Evolutionary conservation across 2,113 vertebrate genomes (phyloP).

Genomic region (Nothobranchius kuhntae): DNA sequence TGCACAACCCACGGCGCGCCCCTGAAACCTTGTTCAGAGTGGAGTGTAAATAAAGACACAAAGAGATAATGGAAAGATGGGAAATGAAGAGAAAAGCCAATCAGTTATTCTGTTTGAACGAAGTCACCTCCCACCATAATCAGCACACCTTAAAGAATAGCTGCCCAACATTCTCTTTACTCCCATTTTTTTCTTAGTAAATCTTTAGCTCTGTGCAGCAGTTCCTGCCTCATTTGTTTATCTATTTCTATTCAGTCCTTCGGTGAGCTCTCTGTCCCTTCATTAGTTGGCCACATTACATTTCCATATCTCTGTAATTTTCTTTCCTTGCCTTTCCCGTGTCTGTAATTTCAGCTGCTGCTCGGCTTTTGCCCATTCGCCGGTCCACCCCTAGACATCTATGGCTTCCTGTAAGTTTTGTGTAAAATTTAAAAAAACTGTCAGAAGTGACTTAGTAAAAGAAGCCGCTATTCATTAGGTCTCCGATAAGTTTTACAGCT

Average conservation of each 20-base stretch:
- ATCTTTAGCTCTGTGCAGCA: background rate
- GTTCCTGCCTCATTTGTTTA: conserved; percentile 4
- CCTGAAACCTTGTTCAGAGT: conserved; percentile 60
- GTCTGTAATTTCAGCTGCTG: conserved; percentile 14
- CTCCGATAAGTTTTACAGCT: too few species aligned
- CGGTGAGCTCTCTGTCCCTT: conserved; percentile 7
- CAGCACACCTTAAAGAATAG: conserved; percentile 47
- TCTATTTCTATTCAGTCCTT: conserved; percentile 6
- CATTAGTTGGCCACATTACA: conserved; percentile 23
- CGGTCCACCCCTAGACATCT: background rate
- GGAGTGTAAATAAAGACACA: conserved; percentile 56
- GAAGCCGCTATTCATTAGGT: background rate
- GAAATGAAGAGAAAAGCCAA: conserved; percentile 36
- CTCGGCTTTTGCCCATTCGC: background rate
- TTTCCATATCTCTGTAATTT: conserved; percentile 28
- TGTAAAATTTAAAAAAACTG: background rate
- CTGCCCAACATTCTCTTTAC: conserved; percentile 43
- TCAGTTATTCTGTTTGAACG: conserved; percentile 30
- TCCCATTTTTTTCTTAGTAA: conserved; percentile 13
- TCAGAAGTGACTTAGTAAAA: background rate
- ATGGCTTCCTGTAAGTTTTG: background rate
- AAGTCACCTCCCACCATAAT: conserved; percentile 52
- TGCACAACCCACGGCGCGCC: conserved; percentile 53
- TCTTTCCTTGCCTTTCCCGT: conserved; percentile 5
- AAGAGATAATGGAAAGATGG: conserved; percentile 35